A percentile compares a stretch with the other conserved stretches of the same genome.
phyloP scores from a whole-genome alignment of 2,888 invertebrate species.

The Falcaria lacertinaria region DNA sequence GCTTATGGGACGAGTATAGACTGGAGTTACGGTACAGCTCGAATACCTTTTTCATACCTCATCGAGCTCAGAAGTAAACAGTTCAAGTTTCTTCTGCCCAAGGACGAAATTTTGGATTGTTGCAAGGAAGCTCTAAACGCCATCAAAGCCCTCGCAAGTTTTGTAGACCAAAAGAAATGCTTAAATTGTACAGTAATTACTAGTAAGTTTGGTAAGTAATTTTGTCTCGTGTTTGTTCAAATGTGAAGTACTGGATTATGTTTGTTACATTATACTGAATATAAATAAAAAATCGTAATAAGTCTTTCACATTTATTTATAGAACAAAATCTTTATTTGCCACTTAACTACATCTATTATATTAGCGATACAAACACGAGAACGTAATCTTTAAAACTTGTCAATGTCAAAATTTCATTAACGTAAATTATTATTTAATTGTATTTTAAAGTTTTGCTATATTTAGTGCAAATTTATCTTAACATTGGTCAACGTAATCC shows the following conservation, averaged over 20 bases:
- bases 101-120: constrained; percentile 53
- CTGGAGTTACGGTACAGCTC: constrained; percentile 69
- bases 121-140: constrained; percentile 55
- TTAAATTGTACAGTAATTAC: constrained; percentile 39
- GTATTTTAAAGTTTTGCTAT: background rate
- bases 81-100: constrained; percentile 54
- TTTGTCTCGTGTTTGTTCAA: background rate
- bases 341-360: constrained; percentile 7
- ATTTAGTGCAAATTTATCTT: constrained; percentile 1
- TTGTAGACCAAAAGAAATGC: constrained; percentile 53
- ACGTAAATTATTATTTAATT: no score
- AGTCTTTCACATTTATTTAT: background rate
- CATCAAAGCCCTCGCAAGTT: constrained; percentile 49
- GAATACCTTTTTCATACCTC: constrained; percentile 65
- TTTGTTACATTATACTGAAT: background rate
- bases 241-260: background rate
- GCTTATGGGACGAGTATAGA: constrained; percentile 70
- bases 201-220: constrained; percentile 9
- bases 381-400: no score
- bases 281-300: constrained; percentile 14
- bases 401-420: no score
- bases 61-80: constrained; percentile 60
- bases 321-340: background rate
- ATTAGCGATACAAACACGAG: background rate
- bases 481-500: constrained; percentile 50